Conservation (phyloP, 2,113 vertebrate genomes). For the Casuarius casuarius region DNA sequence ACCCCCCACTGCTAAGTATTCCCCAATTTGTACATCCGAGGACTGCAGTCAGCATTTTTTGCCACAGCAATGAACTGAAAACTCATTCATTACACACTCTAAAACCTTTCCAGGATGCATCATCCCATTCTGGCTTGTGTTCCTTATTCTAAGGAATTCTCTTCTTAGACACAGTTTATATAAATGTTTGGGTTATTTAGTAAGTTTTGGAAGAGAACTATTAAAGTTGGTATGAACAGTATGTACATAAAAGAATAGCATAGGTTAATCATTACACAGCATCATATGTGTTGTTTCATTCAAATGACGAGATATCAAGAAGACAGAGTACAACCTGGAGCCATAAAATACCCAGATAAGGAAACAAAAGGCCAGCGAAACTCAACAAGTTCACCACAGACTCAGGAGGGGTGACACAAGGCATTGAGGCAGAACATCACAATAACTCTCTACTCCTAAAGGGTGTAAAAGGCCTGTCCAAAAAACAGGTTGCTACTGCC, state of each 20-base stretch:
- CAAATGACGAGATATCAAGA: neutral
- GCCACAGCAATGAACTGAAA: neutral
- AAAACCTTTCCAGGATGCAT: neutral
- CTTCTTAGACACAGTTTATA: neutral
- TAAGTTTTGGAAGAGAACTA: neutral
- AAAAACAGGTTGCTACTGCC: too few relatives aligned
- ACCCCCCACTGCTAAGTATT: neutral
- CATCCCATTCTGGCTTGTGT: accelerated
- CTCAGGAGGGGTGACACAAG: neutral
- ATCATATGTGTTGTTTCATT: neutral
- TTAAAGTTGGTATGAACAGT: neutral
- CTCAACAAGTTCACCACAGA: neutral
- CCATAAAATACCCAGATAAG: neutral
- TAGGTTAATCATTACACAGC: neutral
- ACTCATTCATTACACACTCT: neutral
- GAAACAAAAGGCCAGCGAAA: neutral
- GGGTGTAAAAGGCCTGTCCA: too few relatives aligned
- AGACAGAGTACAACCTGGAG: neutral
- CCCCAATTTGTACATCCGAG: neutral
- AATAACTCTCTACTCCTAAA: neutral
- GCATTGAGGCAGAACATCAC: neutral
- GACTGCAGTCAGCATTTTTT: neutral
- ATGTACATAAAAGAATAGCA: accelerated
- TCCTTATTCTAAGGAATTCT: neutral
- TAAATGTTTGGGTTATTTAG: slow-evolving; percentile 6